Evolutionary conservation across 92 coral and sea anemone genomes (phyloP), one percentile per base, ranked within the genome.

Genomic region (Plumapathes pennacea): DNA sequence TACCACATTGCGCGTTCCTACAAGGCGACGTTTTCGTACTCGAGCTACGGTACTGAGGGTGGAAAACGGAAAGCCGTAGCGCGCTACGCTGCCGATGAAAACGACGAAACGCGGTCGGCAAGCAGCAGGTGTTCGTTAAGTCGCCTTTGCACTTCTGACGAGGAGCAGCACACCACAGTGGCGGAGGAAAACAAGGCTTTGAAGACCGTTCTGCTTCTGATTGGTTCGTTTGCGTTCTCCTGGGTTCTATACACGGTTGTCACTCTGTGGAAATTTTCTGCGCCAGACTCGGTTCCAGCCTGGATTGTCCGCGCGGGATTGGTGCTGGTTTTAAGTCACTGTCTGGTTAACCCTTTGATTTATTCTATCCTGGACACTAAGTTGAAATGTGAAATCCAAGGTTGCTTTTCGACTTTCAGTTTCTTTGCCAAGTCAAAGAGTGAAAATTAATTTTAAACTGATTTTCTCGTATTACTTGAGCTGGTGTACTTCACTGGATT

Each of bases 221-320:
- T 67, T 44, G 74, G 74, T 6, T 39, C 64, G 21, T 67, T 67
- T 30, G 22, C 32, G 18, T 58, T 49, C 4, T 67, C 64, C 27
- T 67, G 74, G 74, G 42, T 55, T 14, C 29, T 67, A 12, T 67
- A 67, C 46, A 38, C 74, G 14, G 13, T 54, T 46, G 56, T 28
- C 13, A 67, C 74, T n/a, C 43, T 55, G 25, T 67, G 74, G 66
- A 67, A 40, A 42, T 32, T 67, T 5, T 54, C 55, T 38, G 55
- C 52, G 43, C 43, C 62, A 29, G 57, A 41, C 30, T 39, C 53
- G 5, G 54, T 67, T 38, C 65, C 74, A 18, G 46, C 74, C 6
- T 40, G 40, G 66, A 32, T 67, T 55, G 74, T 67, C 45, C 50
- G 74, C 13, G 40, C n/a, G 14, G 74, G 74, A 5, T 54, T 67